These are phyloP conservation scores for Chrysotoxum bicinctum DNA, from an alignment of 2,888 invertebrate species.

Conservation along the genomic window DNA sequence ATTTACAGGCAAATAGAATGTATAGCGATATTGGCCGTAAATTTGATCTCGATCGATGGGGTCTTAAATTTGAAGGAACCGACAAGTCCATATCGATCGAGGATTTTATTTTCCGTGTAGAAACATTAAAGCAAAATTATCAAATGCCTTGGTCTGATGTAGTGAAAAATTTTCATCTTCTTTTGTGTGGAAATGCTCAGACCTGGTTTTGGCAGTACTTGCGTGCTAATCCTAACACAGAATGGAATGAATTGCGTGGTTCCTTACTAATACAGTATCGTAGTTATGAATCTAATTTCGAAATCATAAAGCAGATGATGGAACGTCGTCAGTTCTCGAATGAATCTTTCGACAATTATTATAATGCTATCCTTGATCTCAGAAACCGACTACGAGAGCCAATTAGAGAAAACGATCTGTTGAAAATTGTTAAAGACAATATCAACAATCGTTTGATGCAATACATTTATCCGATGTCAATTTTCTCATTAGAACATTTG, in stretches of 20 bases:
- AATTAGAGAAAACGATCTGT: background rate
- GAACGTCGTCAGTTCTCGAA: slow-evolving; percentile 8
- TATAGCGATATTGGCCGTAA: background rate
- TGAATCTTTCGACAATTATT: slow-evolving; percentile 28
- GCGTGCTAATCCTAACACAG: background rate
- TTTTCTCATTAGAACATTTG: slow-evolving; percentile 17
- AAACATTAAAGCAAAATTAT: slow-evolving; percentile 1
- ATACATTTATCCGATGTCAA: slow-evolving; percentile 18
- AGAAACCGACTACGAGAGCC: background rate
- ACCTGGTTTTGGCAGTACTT: slow-evolving; percentile 41
- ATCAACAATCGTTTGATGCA: background rate
- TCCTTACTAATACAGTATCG: slow-evolving; percentile 9
- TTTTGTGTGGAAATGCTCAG: slow-evolving; percentile 11
- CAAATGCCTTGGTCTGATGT: background rate
- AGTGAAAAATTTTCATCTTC: slow-evolving; percentile 15
- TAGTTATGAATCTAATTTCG: slow-evolving; percentile 12
- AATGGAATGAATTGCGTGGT: background rate
- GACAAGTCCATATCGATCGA: background rate
- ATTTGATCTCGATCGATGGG: slow-evolving; percentile 5
- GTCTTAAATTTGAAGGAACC: slow-evolving; percentile 4
- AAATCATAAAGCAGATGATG: slow-evolving; percentile 25
- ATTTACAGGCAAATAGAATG: background rate
- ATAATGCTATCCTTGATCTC: slow-evolving; percentile 4
- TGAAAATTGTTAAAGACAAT: slow-evolving; percentile 13
- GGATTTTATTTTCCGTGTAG: slow-evolving; percentile 25